These are phyloP conservation scores for Beris morrisii DNA, from an alignment of 2,888 invertebrate genomes.

Conservation along the genomic window DNA sequence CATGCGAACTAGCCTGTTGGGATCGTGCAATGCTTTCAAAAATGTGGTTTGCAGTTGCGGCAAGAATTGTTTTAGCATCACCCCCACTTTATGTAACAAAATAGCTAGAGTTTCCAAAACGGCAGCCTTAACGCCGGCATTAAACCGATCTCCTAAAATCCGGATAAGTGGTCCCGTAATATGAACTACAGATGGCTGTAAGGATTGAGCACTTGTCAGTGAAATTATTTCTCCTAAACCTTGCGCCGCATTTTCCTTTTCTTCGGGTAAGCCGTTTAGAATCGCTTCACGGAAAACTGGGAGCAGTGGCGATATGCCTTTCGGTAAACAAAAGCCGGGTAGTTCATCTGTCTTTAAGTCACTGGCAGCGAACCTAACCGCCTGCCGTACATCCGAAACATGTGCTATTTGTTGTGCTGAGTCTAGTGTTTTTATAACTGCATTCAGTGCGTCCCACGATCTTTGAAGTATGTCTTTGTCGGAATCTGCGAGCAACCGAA, in stretches of 20 bases:
- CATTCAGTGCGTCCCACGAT: conserved; percentile 89
- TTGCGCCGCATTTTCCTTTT: conserved; percentile 93
- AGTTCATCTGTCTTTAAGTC: conserved; percentile 78
- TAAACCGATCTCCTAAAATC: conserved; percentile 93
- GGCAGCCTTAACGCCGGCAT: conserved; percentile 91
- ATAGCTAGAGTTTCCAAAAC: conserved; percentile 92
- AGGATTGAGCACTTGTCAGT: conserved; percentile 77
- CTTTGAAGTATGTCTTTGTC: conserved; percentile 81
- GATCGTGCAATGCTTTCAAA: conserved; percentile 90
- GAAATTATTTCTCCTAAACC: conserved; percentile 72
- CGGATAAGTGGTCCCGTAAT: conserved; percentile 98
- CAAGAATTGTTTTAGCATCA: conserved; percentile 94
- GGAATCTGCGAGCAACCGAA: conserved; percentile 79
- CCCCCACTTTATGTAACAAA: conserved; percentile 90
- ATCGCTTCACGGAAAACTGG: conserved; percentile 96
- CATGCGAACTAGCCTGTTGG: conserved; percentile 82
- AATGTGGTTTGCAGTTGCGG: conserved; percentile 99
- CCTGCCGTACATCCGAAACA: conserved; percentile 88
- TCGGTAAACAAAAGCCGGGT: conserved; percentile 92
- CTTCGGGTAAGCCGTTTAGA: conserved; percentile 90
- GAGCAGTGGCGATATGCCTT: conserved; percentile 90
- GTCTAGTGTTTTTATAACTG: conserved; percentile 86
- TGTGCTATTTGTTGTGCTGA: conserved; percentile 81
- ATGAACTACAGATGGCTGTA: conserved; percentile 94
- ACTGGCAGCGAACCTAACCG: conserved; percentile 85